Conservation (phyloP, 23 tunicate species). For the Halocynthia aurantium region DNA sequence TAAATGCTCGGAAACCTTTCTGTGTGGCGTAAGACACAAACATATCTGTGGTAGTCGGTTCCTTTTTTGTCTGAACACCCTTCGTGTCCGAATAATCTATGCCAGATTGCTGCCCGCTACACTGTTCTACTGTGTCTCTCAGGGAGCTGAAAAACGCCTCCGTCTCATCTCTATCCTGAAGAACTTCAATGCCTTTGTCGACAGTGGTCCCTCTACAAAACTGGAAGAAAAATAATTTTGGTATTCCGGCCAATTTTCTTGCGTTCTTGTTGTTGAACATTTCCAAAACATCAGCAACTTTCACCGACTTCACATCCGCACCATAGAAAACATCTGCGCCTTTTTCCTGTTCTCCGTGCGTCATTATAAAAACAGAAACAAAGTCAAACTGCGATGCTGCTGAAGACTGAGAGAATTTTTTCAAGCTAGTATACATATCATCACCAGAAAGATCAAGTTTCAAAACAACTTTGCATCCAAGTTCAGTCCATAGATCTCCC, state of each 20-base stretch:
- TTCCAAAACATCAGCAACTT: slow-evolving; percentile 29
- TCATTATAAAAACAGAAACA: slow-evolving; percentile 49
- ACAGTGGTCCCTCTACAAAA: slow-evolving; percentile 49
- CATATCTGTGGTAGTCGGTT: slow-evolving; percentile 33
- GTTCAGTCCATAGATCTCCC: slow-evolving; percentile 25
- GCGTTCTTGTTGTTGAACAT: slow-evolving; percentile 53
- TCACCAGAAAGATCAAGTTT: slow-evolving; percentile 12
- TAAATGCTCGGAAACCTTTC: slow-evolving; percentile 44
- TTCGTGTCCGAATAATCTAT: slow-evolving; percentile 13
- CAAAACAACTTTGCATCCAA: slow-evolving; percentile 29
- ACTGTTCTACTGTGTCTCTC: neutral
- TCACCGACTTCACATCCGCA: slow-evolving; percentile 20
- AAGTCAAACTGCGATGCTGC: slow-evolving; percentile 19
- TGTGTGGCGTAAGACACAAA: slow-evolving; percentile 47
- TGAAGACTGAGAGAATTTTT: slow-evolving; percentile 12
- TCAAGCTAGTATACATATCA: slow-evolving; percentile 17
- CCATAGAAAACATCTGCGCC: slow-evolving; percentile 44
- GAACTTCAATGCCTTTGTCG: neutral
- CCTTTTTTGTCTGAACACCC: slow-evolving; percentile 4
- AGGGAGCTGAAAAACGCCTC: neutral
- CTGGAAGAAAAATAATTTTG: slow-evolving; percentile 68
- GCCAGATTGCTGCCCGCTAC: neutral
- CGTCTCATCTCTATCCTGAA: neutral
- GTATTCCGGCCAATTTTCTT: slow-evolving; percentile 23
- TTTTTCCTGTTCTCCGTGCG: slow-evolving; percentile 30